A percentile compares a stretch with the other conserved stretches of the same genome.
phyloP scores from a whole-genome alignment of 1,140 invertebrate species.

The Cepaea nemoralis region DNA sequence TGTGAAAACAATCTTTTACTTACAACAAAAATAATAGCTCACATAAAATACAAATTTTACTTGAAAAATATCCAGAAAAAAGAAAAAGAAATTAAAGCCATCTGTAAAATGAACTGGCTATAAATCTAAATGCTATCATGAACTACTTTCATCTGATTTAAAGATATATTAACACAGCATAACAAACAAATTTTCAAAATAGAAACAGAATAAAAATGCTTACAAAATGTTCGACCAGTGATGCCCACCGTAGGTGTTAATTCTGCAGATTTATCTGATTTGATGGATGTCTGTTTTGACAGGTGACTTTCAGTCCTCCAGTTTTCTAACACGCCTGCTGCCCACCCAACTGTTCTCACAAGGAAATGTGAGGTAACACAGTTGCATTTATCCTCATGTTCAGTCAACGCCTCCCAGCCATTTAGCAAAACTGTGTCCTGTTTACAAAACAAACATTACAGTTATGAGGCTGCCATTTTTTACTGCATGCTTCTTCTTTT shows the following conservation, averaged over 20 bases:
- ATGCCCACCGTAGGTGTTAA: not conserved
- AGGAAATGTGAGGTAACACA: not conserved
- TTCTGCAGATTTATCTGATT: not conserved
- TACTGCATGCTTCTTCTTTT: not conserved
- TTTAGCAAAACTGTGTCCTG: not conserved
- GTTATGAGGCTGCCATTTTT: too few relatives aligned
- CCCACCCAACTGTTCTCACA: not conserved
- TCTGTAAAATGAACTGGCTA: not conserved
- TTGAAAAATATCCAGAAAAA: too few relatives aligned
- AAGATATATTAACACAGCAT: not conserved
- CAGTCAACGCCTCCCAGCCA: not conserved
- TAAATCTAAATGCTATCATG: not conserved
- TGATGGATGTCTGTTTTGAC: not conserved
- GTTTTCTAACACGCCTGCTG: slow-evolving; percentile 6
- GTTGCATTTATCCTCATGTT: not conserved
- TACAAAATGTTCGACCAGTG: not conserved
- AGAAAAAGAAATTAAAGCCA: not conserved
- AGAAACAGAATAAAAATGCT: not conserved
- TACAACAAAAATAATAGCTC: not conserved
- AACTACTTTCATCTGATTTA: too few relatives aligned
- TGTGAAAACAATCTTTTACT: too few relatives aligned
- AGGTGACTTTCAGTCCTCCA: not conserved
- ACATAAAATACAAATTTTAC: not conserved
- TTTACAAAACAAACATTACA: not conserved
- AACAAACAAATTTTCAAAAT: not conserved